A percentile compares a stretch with the other conserved stretches of the same genome.
These are phyloP conservation scores for Falco berigora DNA, from an alignment of 2,797 vertebrate species.

Conservation along the genomic window DNA sequence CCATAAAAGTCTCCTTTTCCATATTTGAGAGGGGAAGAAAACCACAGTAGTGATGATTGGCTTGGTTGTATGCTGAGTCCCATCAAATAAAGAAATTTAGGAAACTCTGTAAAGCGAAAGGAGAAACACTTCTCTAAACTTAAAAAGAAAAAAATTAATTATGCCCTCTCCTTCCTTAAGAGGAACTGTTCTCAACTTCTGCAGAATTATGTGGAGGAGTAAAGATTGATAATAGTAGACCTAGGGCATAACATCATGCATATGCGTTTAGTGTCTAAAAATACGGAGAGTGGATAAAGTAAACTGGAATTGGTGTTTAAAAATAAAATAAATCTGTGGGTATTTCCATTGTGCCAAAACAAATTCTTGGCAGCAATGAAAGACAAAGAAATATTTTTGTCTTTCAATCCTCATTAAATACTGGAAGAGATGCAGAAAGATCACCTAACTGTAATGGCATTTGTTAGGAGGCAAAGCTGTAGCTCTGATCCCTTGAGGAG, in stretches of 20 bases:
- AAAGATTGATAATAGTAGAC: background rate
- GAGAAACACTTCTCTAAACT: background rate
- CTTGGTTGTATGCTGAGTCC: background rate
- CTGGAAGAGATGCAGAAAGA: background rate
- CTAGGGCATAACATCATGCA: background rate
- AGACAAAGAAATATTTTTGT: background rate
- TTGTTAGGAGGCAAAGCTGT: background rate
- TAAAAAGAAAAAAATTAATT: background rate
- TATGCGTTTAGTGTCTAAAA: background rate
- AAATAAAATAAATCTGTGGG: background rate
- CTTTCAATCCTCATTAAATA: background rate
- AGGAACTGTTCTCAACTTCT: background rate
- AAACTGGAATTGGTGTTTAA: background rate
- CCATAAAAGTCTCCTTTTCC: background rate
- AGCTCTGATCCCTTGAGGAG: background rate
- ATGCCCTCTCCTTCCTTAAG: background rate
- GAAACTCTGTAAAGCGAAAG: background rate
- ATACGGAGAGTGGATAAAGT: background rate
- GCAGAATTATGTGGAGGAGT: background rate
- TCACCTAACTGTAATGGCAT: background rate
- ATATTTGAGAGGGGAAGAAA: background rate
- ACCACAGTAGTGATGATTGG: background rate
- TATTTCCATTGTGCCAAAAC: background rate
- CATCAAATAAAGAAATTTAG: background rate
- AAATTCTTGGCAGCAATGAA: constrained; percentile 2